Base-by-base conservation (phyloP, 92 coral and sea anemone species). In the Nematostella vectensis region DNA sequence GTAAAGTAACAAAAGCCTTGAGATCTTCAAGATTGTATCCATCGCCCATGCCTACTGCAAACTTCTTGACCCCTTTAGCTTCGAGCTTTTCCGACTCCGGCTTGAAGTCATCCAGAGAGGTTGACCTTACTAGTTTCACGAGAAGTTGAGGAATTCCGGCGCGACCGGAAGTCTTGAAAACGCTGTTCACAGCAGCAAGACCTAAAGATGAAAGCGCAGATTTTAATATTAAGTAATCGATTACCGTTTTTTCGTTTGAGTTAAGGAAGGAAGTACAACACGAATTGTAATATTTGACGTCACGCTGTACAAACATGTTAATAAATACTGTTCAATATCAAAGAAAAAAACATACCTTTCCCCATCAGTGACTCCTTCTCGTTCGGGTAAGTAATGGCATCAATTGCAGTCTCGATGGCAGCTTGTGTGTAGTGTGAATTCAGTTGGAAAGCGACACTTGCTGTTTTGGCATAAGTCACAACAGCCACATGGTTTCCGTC, bases 401-500 rank as follows among this genome's bases (percentile, higher is more conserved):
- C 74, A 47, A 73, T 61, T 0, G 71, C 63, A 17, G 48, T 57
- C 21, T 59, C 70, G 17, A 58, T 60, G 23, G 55, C 80, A 0
- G 56, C n/a, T 6, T 54, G 50, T 20, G 29, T 61, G 29, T 60
- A 55, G 47, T 65, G 53, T 15, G 61, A 33, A 11, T 48, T 59
- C n/a, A 59, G 29, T 62, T 62, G 51, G 29, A 71, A 71, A 54
- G 45, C 49, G 63, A 71, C 37, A 49, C 31, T 19, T 16, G 47
- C 54, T 24, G 61, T 63, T 22, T 50, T 59, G 24, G 55, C 63
- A 31, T 71, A 55, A 3, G 55, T 47, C 21, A 48, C 57, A 18
- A 63, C 63, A 6, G 78, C 78, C 19, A 71, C 62, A 39, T 59
- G 59, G 27, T 57, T 59, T 29, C 62, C 70, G 20, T 55, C 71